phyloP scores from a whole-genome alignment of 2,797 vertebrate species.

The Galagoides demidoff region DNA sequence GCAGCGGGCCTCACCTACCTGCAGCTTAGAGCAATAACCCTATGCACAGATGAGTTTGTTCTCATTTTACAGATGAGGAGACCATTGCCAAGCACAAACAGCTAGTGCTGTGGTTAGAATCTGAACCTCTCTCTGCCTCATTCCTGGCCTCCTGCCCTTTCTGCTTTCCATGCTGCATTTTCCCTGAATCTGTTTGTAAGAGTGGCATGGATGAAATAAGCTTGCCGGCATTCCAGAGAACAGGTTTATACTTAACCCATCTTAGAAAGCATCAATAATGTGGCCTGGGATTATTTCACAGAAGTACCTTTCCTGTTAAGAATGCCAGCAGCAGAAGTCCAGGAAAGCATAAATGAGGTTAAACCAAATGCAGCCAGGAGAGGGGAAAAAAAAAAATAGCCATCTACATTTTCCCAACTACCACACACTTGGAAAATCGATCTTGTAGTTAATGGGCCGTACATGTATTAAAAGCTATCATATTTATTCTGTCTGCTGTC shows the following conservation, averaged over 20 bases:
- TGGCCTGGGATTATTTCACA: constrained; percentile 6
- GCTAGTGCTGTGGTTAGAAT: not conserved
- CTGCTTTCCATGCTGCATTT: not conserved
- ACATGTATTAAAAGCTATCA: constrained; percentile 58
- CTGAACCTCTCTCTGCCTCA: not conserved
- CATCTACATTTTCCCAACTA: constrained; percentile 41
- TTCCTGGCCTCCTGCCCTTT: not conserved
- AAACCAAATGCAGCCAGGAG: not conserved
- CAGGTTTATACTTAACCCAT: constrained; percentile 35
- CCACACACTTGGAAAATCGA: constrained; percentile 61
- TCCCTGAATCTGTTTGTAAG: constrained; percentile 31
- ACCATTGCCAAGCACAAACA: not conserved
- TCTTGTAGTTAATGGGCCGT: constrained; percentile 23
- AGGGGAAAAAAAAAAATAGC: not conserved
- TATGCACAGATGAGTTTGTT: not conserved
- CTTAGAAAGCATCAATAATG: constrained; percentile 2
- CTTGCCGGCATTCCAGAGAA: constrained; percentile 32
- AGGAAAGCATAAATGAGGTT: constrained; percentile 46
- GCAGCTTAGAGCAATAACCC: not conserved
- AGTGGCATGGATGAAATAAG: not conserved
- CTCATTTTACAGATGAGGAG: not conserved
- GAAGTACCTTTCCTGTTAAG: constrained; percentile 40
- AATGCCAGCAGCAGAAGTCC: not conserved
- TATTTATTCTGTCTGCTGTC: constrained; percentile 63
- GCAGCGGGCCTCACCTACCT: not conserved